Evolutionary conservation across 2,113 vertebrate genomes (phyloP).

Genomic region (Charadrius vociferus): DNA sequence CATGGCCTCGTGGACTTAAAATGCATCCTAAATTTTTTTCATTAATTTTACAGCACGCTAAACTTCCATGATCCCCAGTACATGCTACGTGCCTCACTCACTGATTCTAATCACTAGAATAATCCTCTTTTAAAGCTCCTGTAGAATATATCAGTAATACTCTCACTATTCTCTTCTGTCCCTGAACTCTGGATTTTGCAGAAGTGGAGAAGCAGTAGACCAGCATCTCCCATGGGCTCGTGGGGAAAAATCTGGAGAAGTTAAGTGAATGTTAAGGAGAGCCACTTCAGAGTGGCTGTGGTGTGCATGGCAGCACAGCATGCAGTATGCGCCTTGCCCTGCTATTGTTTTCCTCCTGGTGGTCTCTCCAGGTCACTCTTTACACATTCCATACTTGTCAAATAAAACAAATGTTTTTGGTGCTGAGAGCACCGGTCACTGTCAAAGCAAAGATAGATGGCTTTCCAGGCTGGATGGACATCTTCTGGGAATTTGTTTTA

Average conservation of each 20-base stretch:
- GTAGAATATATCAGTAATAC: neutral
- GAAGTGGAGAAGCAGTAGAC: neutral
- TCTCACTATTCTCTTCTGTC: neutral
- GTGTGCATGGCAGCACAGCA: fast-evolving
- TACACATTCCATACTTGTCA: neutral
- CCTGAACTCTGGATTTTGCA: neutral
- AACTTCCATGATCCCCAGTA: neutral
- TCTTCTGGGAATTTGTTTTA: constrained; percentile 25
- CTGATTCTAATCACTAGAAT: neutral
- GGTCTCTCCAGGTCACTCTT: neutral
- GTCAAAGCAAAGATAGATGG: neutral
- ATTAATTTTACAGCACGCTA: neutral
- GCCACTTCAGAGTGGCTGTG: neutral
- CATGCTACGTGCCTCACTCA: fast-evolving
- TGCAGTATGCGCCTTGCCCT: too few species aligned
- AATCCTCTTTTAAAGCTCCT: neutral
- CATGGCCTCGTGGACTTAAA: neutral
- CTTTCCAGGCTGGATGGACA: neutral
- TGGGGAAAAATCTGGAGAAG: neutral
- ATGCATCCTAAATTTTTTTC: neutral
- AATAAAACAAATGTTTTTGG: neutral
- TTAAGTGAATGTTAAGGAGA: neutral
- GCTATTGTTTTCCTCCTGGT: neutral
- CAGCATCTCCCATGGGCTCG: neutral
- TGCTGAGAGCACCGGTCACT: neutral